These are phyloP conservation scores for Ethmia dodecea DNA, from an alignment of 2,888 invertebrate genomes.

Conservation along the genomic window DNA sequence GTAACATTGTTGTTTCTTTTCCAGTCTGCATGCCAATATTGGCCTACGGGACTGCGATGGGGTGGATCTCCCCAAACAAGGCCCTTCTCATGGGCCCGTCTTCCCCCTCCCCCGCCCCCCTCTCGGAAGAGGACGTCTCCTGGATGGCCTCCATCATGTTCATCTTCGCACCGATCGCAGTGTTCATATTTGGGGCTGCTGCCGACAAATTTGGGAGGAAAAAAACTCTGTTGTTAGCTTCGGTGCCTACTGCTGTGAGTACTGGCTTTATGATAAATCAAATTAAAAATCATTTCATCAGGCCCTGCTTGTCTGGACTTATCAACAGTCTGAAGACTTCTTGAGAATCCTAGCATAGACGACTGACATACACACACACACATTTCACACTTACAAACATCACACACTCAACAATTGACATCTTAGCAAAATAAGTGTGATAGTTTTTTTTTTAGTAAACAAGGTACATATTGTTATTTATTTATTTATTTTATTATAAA, in stretches of 20 bases:
- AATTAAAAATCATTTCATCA: too few species aligned
- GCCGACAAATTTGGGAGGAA: constrained; percentile 74
- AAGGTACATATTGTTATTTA: too few species aligned
- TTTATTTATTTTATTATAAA: too few species aligned
- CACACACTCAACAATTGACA: too few species aligned
- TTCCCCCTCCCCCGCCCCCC: constrained; percentile 47
- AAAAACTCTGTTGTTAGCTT: constrained; percentile 52
- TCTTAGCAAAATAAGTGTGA: too few species aligned
- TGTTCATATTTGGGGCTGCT: constrained; percentile 68
- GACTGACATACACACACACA: too few species aligned
- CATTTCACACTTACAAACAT: too few species aligned
- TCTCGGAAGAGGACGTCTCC: constrained; percentile 66
- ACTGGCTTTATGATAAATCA: too few species aligned
- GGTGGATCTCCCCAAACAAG: constrained; percentile 77
- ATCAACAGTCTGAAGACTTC: too few species aligned
- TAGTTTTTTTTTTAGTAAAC: too few species aligned
- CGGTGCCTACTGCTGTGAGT: constrained; percentile 60
- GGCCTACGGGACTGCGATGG: constrained; percentile 73
- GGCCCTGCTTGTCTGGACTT: too few species aligned
- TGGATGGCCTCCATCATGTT: constrained; percentile 79
- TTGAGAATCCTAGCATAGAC: too few species aligned
- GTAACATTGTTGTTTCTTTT: constrained; percentile 21
- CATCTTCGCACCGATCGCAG: constrained; percentile 74
- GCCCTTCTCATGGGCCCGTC: constrained; percentile 58
- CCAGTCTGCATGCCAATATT: constrained; percentile 75